Conservation (phyloP, 2,113 vertebrate species). For the Oenanthe melanoleuca region DNA sequence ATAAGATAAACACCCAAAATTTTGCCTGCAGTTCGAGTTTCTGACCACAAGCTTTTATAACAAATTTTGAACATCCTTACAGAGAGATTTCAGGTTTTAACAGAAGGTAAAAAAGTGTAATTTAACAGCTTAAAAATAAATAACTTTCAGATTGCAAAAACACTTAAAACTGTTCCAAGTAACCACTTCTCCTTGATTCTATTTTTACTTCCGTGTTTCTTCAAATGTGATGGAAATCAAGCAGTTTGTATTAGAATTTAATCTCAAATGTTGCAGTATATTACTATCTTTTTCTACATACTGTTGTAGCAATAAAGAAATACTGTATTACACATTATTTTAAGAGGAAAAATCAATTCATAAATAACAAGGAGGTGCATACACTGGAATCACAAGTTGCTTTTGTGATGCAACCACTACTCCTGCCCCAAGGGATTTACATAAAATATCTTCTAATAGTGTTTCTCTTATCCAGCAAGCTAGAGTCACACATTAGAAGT, state of each 20-base stretch:
- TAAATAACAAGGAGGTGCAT: not conserved
- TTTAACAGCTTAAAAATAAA: not conserved
- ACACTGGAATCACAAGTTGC: not conserved
- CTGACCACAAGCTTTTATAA: not conserved
- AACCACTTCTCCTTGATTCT: not conserved
- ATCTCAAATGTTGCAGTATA: not conserved
- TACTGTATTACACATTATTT: not conserved
- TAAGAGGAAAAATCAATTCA: not conserved
- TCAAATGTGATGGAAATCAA: not conserved
- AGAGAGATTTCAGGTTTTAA: not conserved
- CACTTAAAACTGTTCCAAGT: not conserved
- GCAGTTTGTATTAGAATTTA: constrained; percentile 4
- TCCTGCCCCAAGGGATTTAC: not conserved
- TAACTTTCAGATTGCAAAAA: not conserved
- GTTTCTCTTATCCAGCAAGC: not conserved
- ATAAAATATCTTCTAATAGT: not conserved
- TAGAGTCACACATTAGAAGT: not conserved
- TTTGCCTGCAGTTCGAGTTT: not conserved
- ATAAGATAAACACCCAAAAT: not conserved
- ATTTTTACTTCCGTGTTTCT: not conserved
- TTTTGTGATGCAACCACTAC: not conserved
- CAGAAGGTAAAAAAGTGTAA: not conserved
- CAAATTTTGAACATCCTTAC: not conserved
- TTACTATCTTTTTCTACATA: not conserved
- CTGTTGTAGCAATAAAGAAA: not conserved